A percentile compares a stretch with the other conserved stretches of the same genome.
Evolutionary conservation across 2,113 vertebrate species (phyloP).

Genomic region (Bufo gargarizans): DNA sequence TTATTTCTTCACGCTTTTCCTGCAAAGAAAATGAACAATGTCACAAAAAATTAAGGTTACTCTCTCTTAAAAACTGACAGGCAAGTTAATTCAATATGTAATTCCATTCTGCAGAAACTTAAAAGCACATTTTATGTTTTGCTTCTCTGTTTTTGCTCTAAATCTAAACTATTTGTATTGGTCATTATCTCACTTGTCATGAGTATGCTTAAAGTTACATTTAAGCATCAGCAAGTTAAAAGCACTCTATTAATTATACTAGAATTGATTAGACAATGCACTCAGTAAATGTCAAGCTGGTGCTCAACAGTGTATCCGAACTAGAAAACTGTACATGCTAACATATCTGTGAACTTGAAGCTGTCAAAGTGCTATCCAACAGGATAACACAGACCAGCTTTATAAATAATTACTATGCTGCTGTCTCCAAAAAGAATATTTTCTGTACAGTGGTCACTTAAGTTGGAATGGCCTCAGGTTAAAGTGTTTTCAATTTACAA

Average conservation of each 20-base stretch:
- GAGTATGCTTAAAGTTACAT: slow-evolving; percentile 2
- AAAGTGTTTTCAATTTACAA: background rate
- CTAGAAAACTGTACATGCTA: background rate
- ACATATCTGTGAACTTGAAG: slow-evolving; percentile 18
- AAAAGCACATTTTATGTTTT: slow-evolving; percentile 3
- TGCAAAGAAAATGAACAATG: background rate
- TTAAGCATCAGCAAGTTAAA: slow-evolving; percentile 23
- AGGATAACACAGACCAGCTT: slow-evolving; percentile 12
- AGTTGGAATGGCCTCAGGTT: background rate
- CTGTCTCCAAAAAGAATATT: background rate
- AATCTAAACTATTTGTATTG: background rate
- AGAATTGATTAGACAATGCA: slow-evolving; percentile 1
- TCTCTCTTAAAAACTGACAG: background rate
- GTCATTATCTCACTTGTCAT: background rate
- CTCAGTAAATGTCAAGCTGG: slow-evolving; percentile 39
- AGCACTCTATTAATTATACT: slow-evolving; percentile 27
- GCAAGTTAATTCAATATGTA: background rate
- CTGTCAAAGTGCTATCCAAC: slow-evolving; percentile 14
- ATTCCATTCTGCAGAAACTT: background rate
- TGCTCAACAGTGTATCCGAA: background rate
- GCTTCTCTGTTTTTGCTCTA: background rate
- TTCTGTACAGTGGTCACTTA: background rate
- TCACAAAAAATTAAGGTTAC: background rate
- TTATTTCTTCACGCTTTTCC: background rate
- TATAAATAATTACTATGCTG: background rate